Percentiles rank a stretch among this genome's conserved stretches.
These are phyloP conservation scores for Vanessa tameamea DNA, from an alignment of 1,140 invertebrate species.

Conservation along the genomic window DNA sequence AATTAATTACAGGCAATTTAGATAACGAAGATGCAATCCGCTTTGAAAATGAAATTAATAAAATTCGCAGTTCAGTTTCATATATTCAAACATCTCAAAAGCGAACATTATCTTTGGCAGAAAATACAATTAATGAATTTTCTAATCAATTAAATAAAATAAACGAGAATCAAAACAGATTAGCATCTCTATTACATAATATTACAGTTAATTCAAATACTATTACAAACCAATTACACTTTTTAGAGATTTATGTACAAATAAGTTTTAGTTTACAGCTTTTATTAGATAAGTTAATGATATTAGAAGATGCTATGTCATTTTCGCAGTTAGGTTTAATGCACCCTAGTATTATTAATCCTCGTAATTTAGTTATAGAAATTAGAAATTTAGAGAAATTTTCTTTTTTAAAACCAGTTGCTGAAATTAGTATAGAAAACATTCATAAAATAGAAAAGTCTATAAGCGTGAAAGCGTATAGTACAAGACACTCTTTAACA, in stretches of 20 bases:
- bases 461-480: constrained; percentile 2
- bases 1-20: constrained; percentile 1
- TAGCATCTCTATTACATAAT: not conserved
- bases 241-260: constrained; percentile 30
- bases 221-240: constrained; percentile 13
- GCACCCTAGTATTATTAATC: constrained; percentile 37
- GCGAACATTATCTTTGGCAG: not conserved
- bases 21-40: not conserved
- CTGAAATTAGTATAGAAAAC: constrained; percentile 29
- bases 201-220: not conserved
- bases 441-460: constrained; percentile 19
- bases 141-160: constrained; percentile 15
- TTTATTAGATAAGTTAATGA: constrained; percentile 29
- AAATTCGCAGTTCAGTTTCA: not conserved
- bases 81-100: constrained; percentile 2
- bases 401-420: constrained; percentile 24
- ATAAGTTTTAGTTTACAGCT: constrained; percentile 37
- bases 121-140: constrained; percentile 5
- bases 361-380: constrained; percentile 28
- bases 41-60: not conserved
- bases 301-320: constrained; percentile 37
- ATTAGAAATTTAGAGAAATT: constrained; percentile 23
- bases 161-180: not conserved
- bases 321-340: constrained; percentile 37
- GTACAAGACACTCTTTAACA: constrained; percentile 1